Conservation (phyloP, 1,140 invertebrate species). For the Eupristina koningsbergeri region DNA sequence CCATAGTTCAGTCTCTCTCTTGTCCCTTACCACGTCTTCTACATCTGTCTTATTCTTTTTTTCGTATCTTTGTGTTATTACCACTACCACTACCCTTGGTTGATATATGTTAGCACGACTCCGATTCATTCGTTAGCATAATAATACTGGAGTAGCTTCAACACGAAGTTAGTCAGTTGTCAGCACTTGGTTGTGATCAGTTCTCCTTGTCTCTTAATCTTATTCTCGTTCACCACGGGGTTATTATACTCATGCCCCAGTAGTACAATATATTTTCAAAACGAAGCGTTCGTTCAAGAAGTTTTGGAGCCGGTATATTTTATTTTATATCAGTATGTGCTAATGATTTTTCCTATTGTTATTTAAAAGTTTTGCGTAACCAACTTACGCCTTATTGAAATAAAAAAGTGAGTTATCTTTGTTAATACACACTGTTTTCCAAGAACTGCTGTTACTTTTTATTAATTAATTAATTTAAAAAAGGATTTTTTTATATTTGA, state of each 20-base stretch:
- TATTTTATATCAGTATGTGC: too few species aligned
- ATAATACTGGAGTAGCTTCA: constrained; percentile 39
- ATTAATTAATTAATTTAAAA: too few species aligned
- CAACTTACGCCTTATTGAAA: too few species aligned
- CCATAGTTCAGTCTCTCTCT: not conserved
- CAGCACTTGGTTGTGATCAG: constrained; percentile 32
- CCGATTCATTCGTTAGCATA: constrained; percentile 45
- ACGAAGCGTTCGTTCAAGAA: not conserved
- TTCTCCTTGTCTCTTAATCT: not conserved
- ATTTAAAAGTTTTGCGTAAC: too few species aligned
- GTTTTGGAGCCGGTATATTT: too few species aligned
- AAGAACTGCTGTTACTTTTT: too few species aligned
- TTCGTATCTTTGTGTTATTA: too few species aligned
- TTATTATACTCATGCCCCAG: constrained; percentile 36
- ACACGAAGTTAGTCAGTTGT: constrained; percentile 48
- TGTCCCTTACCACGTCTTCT: not conserved
- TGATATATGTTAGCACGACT: not conserved
- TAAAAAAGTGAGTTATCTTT: too few species aligned
- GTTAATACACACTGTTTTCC: too few species aligned
- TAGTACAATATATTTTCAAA: constrained; percentile 5
- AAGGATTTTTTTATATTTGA: too few species aligned
- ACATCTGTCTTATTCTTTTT: not conserved
- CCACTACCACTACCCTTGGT: constrained; percentile 36
- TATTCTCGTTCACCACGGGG: not conserved
- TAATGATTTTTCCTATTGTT: too few species aligned